Evolutionary conservation across 2,113 vertebrate species (phyloP), one percentile per base, ranked within the genome.

Genomic region (Arvicanthis niloticus): DNA sequence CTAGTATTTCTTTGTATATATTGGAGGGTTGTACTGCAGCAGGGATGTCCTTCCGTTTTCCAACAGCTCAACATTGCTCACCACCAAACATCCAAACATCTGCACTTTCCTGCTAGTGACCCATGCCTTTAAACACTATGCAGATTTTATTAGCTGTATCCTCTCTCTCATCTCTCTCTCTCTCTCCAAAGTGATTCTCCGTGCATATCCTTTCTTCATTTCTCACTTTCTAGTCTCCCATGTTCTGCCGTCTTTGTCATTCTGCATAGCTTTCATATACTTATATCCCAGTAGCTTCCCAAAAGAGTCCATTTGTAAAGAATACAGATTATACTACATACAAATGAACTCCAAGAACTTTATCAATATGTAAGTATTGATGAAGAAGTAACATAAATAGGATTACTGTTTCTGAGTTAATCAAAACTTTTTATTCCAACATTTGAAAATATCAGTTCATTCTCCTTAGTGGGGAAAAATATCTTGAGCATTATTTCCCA

Each of bases 291-390:
- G 21, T 40, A 24, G n/a, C 7, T 75, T 91, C 48, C 48, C 34
- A 21, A 88, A 60, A 48, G 34, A n/a, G 7, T 70, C 12, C 42
- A 56, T 29, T 42, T 40, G 7, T 58, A n/a, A 93, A 73, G 10
- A 72, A 51, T n/a, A 84, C 15, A 11, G 7, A 34, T 26, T 31
- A 3, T 0, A 24, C 51, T 53, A 37, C 40, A 60, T 78, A 1
- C 34, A 48, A 26, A 26, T 31, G 45, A 16, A 77, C 89, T 75
- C 7, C 34, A 45, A 19, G 17, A 6, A 19, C 16, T 7, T 95
- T 95, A 91, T 73, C 24, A 48, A 56, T 82, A 82, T n/a, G 68
- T 56, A 78, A 21, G 73, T 86, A 89, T n/a, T 48, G 45, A 89
- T 8, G 81, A 7, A n/a, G 40, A 91, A 84, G 31, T 73, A 45